Conservation (phyloP, 2,888 invertebrate genomes). For the Archaeoteleia sp. region DNA sequence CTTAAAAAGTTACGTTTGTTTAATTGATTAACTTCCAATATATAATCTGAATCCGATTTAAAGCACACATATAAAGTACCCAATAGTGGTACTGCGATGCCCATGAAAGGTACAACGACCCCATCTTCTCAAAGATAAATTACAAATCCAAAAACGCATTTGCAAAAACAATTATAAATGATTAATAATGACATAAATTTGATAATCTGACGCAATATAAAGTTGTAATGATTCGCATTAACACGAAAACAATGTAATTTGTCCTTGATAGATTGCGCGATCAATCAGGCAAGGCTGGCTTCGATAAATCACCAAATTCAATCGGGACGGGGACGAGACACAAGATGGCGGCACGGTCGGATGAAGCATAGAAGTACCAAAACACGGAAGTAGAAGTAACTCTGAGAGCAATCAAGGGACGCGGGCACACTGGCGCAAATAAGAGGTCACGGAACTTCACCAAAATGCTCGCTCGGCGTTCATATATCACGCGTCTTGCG, state of each 20-base stretch:
- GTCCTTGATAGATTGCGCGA: slow-evolving; percentile 41
- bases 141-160: too few relatives aligned
- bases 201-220: background rate
- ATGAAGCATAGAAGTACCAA: slow-evolving; percentile 16
- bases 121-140: too few relatives aligned
- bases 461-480: slow-evolving; percentile 28
- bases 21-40: too few relatives aligned
- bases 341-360: slow-evolving; percentile 30
- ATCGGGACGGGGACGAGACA: slow-evolving; percentile 41
- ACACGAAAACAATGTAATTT: slow-evolving; percentile 35
- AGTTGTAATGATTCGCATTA: slow-evolving; percentile 18
- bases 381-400: slow-evolving; percentile 32
- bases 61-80: too few relatives aligned
- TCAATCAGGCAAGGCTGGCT: slow-evolving; percentile 32
- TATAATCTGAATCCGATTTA: too few relatives aligned
- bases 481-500: slow-evolving; percentile 40
- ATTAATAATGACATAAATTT: background rate
- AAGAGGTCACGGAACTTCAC: slow-evolving; percentile 32
- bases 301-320: slow-evolving; percentile 50
- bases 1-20: too few relatives aligned
- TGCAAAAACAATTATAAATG: too few relatives aligned
- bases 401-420: slow-evolving; percentile 41
- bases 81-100: too few relatives aligned
- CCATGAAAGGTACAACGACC: too few relatives aligned
- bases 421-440: slow-evolving; percentile 41